These are phyloP conservation scores for Lasius platythorax DNA, from an alignment of 2,888 invertebrate species.

Conservation along the genomic window DNA sequence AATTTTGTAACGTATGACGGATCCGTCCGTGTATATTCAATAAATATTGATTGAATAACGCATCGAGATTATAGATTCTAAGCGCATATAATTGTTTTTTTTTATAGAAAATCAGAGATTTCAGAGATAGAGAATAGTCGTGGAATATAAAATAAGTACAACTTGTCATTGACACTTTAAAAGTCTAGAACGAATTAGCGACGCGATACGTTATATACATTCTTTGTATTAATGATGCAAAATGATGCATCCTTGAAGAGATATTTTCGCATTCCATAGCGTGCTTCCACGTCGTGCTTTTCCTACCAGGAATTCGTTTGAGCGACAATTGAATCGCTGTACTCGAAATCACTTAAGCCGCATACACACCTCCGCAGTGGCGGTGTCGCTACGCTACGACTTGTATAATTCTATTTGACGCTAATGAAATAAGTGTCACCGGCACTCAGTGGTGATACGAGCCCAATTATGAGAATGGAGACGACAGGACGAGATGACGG, in stretches of 20 bases:
- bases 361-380: constrained; percentile 53
- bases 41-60: background rate
- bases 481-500: constrained; percentile 46
- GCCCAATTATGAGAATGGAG: constrained; percentile 64
- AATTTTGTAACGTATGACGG: background rate
- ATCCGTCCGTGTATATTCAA: background rate
- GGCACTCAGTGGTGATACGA: constrained; percentile 63
- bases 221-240: background rate
- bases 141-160: background rate
- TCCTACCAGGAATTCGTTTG: constrained; percentile 66
- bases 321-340: constrained; percentile 70
- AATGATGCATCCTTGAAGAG: background rate
- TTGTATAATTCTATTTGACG: constrained; percentile 77
- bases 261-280: constrained; percentile 37
- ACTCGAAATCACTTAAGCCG: constrained; percentile 69
- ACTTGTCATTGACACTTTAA: background rate
- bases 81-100: background rate
- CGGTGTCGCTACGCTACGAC: constrained; percentile 63
- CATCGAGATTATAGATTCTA: background rate
- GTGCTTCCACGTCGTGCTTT: constrained; percentile 48
- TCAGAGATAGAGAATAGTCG: background rate
- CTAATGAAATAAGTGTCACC: constrained; percentile 78
- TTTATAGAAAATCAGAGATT: background rate
- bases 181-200: background rate
- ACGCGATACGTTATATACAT: background rate